Base-by-base conservation (phyloP, 2,888 invertebrate genomes). In the Teinopalpus imperialis region DNA sequence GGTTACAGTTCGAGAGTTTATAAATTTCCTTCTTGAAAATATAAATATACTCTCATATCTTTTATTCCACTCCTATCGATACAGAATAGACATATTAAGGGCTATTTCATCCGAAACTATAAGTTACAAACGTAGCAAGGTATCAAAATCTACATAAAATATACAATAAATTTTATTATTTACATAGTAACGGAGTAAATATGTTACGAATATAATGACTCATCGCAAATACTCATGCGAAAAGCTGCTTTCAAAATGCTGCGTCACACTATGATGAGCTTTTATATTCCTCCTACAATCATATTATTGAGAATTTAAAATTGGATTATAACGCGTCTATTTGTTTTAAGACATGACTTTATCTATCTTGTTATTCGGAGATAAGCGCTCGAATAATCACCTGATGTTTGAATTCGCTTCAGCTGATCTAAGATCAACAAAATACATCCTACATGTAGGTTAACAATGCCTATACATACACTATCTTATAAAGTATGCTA, bases 401-500 rank as follows among this genome's bases (percentile, higher is more conserved):
- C 45, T 48, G 45, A 51, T 53, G 45, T 44, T 46, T 50, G n/a
- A 29, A 41, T 49, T 39, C 41, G 49, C 32, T 45, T 31, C 36
- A 45, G 32, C 52, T 53, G 50, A 53, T 54, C 43, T 53, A 41
- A 53, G 32, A 5, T 12, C 7, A 6, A 4, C 5, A 39, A 3
- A 21, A 34, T 12, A 34, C 10, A 8, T n/a, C 7, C 1, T 26
- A 26, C 14, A 3, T 16, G 7, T 13, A 6, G 3, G 29, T 14
- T n/a, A n/a, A 9, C 9, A n/a, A 26, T 23, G n/a, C 13, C 5
- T 36, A 36, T 12, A 23, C 20, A 14, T 30, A 9, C 13, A 9
- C 27, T 9, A 29, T n/a, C 10, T 37, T 34, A 48, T 40, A 44
- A 59, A 39, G 32, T 42, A 54, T 52, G 56, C 40, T 57, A 46